Conservation (phyloP, 2,888 invertebrate genomes). For the Nipponacmea schrenckii region DNA sequence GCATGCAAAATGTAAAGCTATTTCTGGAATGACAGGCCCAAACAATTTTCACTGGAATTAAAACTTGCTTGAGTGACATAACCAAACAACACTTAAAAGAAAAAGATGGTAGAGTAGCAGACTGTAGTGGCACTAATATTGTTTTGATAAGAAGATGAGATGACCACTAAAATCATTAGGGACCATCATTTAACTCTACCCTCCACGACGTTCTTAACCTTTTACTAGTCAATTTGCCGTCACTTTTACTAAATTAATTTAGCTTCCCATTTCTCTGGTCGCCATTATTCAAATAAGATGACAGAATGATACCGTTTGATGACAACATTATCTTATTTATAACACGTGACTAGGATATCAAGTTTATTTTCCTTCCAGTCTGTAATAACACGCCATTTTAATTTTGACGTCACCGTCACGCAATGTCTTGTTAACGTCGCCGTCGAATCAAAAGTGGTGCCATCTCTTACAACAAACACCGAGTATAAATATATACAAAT, state of each 20-base stretch:
- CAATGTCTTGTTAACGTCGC: background rate
- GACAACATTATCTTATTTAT: slow-evolving; percentile 16
- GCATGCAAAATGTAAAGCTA: too few relatives aligned
- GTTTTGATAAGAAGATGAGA: slow-evolving; percentile 2
- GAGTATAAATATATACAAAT: background rate
- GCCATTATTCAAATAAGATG: slow-evolving; percentile 15
- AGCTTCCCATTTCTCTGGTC: slow-evolving; percentile 15
- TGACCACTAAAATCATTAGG: slow-evolving; percentile 7
- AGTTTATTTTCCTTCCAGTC: slow-evolving; percentile 19
- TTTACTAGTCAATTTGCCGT: slow-evolving; percentile 1
- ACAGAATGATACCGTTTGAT: slow-evolving; percentile 16
- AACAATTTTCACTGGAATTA: too few relatives aligned
- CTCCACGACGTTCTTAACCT: background rate
- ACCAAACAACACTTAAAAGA: background rate
- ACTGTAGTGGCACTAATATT: background rate
- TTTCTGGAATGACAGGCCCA: too few relatives aligned
- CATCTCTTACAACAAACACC: background rate
- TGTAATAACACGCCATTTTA: background rate
- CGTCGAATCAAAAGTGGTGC: background rate
- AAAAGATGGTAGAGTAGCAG: background rate
- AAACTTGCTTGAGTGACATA: background rate
- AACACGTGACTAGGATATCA: slow-evolving; percentile 15
- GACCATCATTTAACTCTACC: slow-evolving; percentile 1
- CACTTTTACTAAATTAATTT: slow-evolving; percentile 4
- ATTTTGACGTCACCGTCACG: slow-evolving; percentile 14